phyloP scores from a whole-genome alignment of 2,113 vertebrate species.

The Coptodon bakossiorum region DNA sequence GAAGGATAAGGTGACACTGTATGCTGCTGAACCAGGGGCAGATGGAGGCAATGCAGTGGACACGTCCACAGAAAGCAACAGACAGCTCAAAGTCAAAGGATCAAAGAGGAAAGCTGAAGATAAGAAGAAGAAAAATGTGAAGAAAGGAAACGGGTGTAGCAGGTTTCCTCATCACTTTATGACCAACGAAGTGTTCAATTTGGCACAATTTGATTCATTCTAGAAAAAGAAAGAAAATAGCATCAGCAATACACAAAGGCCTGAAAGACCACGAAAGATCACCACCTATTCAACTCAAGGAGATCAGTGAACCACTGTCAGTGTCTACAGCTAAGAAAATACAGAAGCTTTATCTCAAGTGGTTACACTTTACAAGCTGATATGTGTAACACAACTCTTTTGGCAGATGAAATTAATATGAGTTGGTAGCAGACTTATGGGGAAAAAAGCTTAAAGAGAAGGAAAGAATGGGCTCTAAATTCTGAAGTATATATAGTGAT shows the following conservation, averaged over 20 bases:
- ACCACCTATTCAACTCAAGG: neutral
- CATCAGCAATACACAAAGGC: neutral
- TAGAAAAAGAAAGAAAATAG: neutral
- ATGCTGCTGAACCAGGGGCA: neutral
- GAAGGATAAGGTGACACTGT: neutral
- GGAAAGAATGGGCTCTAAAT: neutral
- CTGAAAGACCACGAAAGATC: neutral
- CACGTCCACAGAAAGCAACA: neutral
- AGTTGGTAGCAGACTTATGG: neutral
- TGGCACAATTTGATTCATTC: neutral
- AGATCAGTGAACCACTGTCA: neutral
- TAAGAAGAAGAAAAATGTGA: neutral
- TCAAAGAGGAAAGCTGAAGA: neutral
- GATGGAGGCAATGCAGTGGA: neutral
- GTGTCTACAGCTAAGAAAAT: neutral
- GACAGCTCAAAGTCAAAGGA: neutral
- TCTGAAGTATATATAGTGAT: neutral
- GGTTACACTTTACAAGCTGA: neutral
- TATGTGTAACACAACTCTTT: neutral
- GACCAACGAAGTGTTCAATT: neutral
- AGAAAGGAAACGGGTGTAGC: neutral
- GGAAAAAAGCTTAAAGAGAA: neutral
- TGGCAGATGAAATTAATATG: neutral
- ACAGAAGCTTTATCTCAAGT: neutral
- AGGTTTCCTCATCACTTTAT: neutral